phyloP scores from a whole-genome alignment of 2,797 vertebrate species.

The Otolemur crassicaudatus region DNA sequence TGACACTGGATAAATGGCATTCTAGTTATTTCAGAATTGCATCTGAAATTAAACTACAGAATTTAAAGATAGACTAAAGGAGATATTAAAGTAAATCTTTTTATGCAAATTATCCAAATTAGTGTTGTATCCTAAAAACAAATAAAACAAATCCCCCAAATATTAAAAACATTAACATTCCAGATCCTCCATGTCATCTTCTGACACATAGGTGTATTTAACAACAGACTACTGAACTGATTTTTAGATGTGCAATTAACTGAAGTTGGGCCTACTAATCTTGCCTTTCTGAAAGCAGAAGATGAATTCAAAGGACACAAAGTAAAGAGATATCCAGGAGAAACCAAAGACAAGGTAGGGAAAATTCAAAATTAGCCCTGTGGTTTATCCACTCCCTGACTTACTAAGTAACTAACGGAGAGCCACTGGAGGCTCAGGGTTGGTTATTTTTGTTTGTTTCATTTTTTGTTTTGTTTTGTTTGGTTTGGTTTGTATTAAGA shows the following conservation, averaged over 20 bases:
- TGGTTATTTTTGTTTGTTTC: neutral
- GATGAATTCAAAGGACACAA: neutral
- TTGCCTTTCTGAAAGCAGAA: neutral
- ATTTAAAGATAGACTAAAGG: neutral
- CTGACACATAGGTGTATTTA: neutral
- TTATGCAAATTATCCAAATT: neutral
- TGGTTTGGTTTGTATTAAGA: neutral
- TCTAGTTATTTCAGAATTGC: slow-evolving; percentile 69
- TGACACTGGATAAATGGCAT: slow-evolving; percentile 1
- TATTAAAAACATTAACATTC: neutral
- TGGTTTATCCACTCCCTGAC: neutral
- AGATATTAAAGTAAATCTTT: neutral
- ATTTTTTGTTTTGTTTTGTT: neutral
- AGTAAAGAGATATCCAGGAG: neutral
- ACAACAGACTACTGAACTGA: neutral
- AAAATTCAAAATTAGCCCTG: neutral
- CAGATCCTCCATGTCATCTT: neutral
- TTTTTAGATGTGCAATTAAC: neutral
- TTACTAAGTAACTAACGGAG: neutral
- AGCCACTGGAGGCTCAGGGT: neutral
- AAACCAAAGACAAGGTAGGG: neutral
- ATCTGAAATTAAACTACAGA: slow-evolving; percentile 50
- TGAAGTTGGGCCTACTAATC: neutral
- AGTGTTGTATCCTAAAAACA: neutral
- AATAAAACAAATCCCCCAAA: too few species aligned